Evolutionary conservation across 1,140 invertebrate genomes (phyloP).

Genomic region (Brachionus angularis): DNA sequence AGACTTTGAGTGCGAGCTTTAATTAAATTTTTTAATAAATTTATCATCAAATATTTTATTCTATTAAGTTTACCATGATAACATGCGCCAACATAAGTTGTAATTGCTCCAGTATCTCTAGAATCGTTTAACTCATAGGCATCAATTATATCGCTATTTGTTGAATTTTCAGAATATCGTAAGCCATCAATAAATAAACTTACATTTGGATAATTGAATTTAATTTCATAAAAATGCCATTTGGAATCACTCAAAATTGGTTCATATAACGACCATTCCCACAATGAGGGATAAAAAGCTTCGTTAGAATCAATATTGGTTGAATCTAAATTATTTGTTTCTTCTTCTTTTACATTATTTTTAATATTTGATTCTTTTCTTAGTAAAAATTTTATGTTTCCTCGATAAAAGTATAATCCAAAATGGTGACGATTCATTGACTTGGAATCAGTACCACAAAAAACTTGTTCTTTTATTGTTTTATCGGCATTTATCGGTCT

Average conservation of each 20-base stretch:
- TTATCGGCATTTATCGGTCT: neutral
- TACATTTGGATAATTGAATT: conserved; percentile 27
- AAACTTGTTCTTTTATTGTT: conserved; percentile 24
- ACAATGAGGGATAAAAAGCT: conserved; percentile 37
- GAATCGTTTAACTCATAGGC: conserved; percentile 35
- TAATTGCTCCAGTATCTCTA: neutral
- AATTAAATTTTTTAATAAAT: neutral
- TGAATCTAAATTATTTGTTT: neutral
- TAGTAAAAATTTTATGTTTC: conserved; percentile 37
- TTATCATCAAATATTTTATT: too few species aligned
- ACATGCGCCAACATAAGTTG: conserved; percentile 25
- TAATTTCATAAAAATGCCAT: conserved; percentile 42
- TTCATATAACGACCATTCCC: conserved; percentile 29
- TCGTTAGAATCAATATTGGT: conserved; percentile 30
- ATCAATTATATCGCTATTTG: conserved; percentile 41
- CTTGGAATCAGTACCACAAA: conserved; percentile 37
- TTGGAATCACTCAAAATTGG: conserved; percentile 15
- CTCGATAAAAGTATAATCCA: conserved; percentile 41
- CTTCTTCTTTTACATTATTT: neutral
- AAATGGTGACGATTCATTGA: conserved; percentile 31
- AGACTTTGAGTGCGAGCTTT: conserved; percentile 17
- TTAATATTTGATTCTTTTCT: conserved; percentile 5
- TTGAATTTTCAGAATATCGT: neutral
- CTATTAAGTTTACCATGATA: neutral
- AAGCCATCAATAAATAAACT: conserved; percentile 34